Conservation (phyloP, 2,888 invertebrate genomes). For the Nyleta sp. region DNA sequence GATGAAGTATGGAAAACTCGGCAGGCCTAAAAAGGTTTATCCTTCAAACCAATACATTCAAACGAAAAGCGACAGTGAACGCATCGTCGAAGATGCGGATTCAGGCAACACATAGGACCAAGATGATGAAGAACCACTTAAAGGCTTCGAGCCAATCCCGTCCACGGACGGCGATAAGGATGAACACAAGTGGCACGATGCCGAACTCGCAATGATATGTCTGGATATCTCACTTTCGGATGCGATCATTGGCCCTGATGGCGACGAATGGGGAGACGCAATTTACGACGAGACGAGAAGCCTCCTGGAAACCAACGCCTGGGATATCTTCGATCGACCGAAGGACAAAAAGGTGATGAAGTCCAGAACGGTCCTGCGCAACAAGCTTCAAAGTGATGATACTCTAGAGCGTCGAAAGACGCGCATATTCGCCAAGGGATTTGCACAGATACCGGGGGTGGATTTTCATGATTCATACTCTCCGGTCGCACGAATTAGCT, state of each 20-base stretch:
- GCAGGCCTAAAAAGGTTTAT: too few species aligned
- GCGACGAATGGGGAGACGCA: conserved; percentile 49
- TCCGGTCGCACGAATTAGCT: conserved; percentile 27
- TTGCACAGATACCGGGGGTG: conserved; percentile 37
- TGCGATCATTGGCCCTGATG: conserved; percentile 27
- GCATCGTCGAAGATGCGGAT: too few species aligned
- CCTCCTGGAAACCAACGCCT: conserved; percentile 52
- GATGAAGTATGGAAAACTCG: too few species aligned
- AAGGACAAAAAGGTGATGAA: conserved; percentile 29
- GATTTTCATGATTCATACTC: conserved; percentile 62
- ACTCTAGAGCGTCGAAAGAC: conserved; percentile 56
- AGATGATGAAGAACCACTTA: too few species aligned
- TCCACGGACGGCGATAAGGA: background rate
- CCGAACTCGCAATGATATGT: conserved; percentile 3
- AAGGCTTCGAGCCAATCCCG: too few species aligned
- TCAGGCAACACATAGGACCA: too few species aligned
- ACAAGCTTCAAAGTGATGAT: conserved; percentile 53
- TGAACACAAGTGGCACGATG: conserved; percentile 1
- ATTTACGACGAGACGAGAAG: conserved; percentile 23
- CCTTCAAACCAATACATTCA: too few species aligned
- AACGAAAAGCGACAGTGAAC: too few species aligned
- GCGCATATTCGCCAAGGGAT: conserved; percentile 57
- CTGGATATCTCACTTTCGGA: conserved; percentile 23
- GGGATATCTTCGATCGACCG: conserved; percentile 26
- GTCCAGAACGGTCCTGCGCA: conserved; percentile 39